Evolutionary conservation across 2,797 vertebrate species (phyloP), one percentile per base, ranked within the genome.

Genomic region (Protosalanx chinensis): DNA sequence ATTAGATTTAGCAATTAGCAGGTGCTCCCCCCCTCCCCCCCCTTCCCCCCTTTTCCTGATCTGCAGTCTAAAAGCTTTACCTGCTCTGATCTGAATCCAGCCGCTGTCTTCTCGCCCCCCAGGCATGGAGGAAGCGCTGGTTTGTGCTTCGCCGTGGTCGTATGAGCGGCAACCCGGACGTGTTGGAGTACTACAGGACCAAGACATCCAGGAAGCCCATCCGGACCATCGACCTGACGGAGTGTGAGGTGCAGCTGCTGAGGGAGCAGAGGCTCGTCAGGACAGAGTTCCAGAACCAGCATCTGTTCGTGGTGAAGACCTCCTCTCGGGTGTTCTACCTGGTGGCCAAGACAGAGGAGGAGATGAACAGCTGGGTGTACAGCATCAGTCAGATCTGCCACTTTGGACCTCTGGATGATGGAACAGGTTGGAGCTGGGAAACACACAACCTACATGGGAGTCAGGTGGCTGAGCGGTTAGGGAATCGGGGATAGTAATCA

Each of bases 121-220:
- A 99, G 98, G 95, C 96, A 5, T 99, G 98, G 98, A 88, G 97
- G 79, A 97, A 95, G 84, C 96, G 98, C 63, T 99, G 98, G 98
- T 99, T 99, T 2, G 95, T 99, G 71, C 92, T 99, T 29, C 95
- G 98, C 51, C 88, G 94, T 67, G 98, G 98, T 30, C 95, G 97
- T 65, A 96, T 98, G 96, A 95, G 95, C 0, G 98, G 98, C 0
- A 95, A 98, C 76, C 97, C 96, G 0, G 97, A 99, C 0, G 97
- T 99, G 61, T 86, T 99, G 85, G 98, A 99, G 73, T 99, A 99
- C 86, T 99, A 98, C 83, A 91, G 96, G 64, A 97, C 89, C 82
- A 95, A 91, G 78, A 95, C 90, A 82, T 93, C 97, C 66, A 95
- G 93, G 78, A 98, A 97, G 79, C 98, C 98, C 2, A 95, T 99